Conservation (phyloP, 2,113 vertebrate species). For the Peromyscus leucopus region DNA sequence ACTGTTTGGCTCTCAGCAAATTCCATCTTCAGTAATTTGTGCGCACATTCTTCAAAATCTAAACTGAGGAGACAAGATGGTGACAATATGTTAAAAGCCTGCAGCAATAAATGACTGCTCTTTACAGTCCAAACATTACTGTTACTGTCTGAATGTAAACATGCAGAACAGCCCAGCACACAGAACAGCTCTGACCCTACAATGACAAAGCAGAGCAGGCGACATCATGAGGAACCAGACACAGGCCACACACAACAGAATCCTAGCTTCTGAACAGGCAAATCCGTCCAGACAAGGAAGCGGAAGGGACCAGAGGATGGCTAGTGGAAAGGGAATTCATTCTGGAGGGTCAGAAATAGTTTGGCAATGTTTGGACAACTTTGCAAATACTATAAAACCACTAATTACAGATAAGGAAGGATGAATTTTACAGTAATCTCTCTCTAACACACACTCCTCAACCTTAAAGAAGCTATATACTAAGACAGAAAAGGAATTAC, state of each 20-base stretch:
- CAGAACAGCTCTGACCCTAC: background rate
- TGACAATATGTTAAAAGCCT: slow-evolving; percentile 43
- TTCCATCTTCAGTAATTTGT: slow-evolving; percentile 98
- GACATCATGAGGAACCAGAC: background rate
- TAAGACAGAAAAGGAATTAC: background rate
- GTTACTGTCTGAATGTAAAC: background rate
- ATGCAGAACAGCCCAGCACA: slow-evolving; percentile 12
- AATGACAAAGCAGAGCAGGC: background rate
- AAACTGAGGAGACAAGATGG: slow-evolving; percentile 89
- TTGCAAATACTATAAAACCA: background rate
- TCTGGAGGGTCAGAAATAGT: background rate
- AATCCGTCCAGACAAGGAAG: background rate
- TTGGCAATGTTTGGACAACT: background rate
- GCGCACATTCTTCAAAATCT: slow-evolving; percentile 99
- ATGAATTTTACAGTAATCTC: background rate
- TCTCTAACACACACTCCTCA: background rate
- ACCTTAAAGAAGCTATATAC: background rate
- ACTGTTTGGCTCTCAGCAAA: slow-evolving; percentile 98
- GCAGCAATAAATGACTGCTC: background rate
- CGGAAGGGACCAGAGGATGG: background rate
- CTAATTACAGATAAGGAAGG: background rate
- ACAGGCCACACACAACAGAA: background rate
- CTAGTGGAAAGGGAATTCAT: background rate
- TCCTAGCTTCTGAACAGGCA: background rate
- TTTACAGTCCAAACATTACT: background rate